Evolutionary conservation across 2,113 vertebrate genomes (phyloP).

Genomic region (Proterorhinus semilunaris): DNA sequence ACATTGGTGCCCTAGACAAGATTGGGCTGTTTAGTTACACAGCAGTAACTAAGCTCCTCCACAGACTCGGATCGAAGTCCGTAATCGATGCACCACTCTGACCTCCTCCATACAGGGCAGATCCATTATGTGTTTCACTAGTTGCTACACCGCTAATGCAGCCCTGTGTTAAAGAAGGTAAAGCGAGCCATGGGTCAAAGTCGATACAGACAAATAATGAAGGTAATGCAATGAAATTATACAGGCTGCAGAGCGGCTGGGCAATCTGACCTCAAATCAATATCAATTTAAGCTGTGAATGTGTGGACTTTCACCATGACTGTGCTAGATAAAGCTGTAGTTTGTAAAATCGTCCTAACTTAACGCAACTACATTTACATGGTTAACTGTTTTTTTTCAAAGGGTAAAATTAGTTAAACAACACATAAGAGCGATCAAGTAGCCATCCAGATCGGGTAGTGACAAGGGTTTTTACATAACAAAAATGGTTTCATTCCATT

Average conservation of each 20-base stretch:
- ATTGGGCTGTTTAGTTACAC: neutral
- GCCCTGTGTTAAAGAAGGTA: no score
- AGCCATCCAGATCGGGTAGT: no score
- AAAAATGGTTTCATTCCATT: no score
- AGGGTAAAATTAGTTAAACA: no score
- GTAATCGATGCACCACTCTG: neutral
- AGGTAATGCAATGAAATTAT: neutral
- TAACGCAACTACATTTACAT: no score
- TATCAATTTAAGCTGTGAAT: neutral
- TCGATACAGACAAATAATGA: neutral
- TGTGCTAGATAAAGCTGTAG: neutral
- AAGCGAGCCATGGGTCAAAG: neutral
- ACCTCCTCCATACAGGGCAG: slow-evolving; percentile 6
- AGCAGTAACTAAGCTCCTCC: neutral
- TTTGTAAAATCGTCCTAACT: neutral
- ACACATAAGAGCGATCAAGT: no score
- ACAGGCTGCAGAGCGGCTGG: neutral
- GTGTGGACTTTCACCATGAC: neutral
- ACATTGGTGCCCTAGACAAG: no score
- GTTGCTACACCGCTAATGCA: neutral
- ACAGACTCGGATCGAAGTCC: neutral
- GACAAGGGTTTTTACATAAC: no score
- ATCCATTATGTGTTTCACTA: slow-evolving; percentile 11
- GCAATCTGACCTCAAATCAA: neutral
- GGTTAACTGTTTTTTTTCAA: no score